Evolutionary conservation across 2,797 vertebrate genomes (phyloP), one percentile per base, ranked within the genome.

Genomic region (Caiman crocodilus): DNA sequence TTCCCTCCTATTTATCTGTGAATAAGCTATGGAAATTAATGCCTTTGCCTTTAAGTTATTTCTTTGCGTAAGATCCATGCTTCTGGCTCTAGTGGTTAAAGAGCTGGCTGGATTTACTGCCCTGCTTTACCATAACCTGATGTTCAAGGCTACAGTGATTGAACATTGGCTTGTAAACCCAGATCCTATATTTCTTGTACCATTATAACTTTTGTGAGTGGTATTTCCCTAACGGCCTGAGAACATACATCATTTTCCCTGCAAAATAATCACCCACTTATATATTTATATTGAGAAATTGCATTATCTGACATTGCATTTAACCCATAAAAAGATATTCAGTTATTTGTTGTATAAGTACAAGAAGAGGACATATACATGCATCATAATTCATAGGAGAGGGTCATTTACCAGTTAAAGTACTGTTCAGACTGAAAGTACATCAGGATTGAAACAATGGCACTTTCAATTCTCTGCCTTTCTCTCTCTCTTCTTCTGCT

Each of bases 121-220:
- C 67, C 16, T 95, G 74, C 84, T 95, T 94, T 96, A 83, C 92
- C 94, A 92, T 94, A 95, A 93, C 94, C 95, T 95, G 87, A 84
- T 97, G 90, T 94, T 97, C 97, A 97, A 97, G 95, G 96, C 94
- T 94, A 42, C 89, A 84, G 90, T 97, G 97, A 97, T 96, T 95
- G 96, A 97, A 94, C 80, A 82, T 87, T 90, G 95, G 69, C 92
- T 96, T 96, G 93, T 90, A 97, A 96, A 95, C 76, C 80, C 82
- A 94, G 67, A 73, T 94, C 65, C 94, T 95, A 3, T 94, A 95
- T 96, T 91, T 96, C 96, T 97, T 91, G 75, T 78, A 58, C 42
- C 81, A 61, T 91, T 91, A 82, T 90, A 94, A 94, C 89, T 90
- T 97, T 90, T 95, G 76, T 87, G 84, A 80, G 76, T 85, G 55